phyloP scores from a whole-genome alignment of 2,113 vertebrate species.

The Rhegmatorhina hoffmannsi region DNA sequence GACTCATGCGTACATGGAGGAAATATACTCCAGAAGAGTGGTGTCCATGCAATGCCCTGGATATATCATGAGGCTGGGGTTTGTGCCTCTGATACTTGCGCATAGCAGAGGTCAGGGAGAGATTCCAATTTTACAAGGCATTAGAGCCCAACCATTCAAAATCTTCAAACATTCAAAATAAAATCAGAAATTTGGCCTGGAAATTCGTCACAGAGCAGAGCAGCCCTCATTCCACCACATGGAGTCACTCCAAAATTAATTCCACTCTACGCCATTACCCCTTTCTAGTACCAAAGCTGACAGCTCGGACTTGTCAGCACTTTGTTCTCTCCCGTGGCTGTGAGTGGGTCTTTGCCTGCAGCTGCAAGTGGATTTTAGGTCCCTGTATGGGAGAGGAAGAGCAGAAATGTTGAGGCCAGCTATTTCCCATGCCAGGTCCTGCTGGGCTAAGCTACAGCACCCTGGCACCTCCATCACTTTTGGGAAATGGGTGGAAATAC shows the following conservation, averaged over 20 bases:
- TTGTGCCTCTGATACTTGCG: background rate
- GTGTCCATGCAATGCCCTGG: background rate
- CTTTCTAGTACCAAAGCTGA: background rate
- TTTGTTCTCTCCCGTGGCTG: background rate
- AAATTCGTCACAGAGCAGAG: background rate
- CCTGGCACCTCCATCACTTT: background rate
- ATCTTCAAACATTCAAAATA: background rate
- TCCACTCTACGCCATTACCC: rapidly evolving
- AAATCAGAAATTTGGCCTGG: background rate
- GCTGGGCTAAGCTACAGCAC: background rate
- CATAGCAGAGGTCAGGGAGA: background rate
- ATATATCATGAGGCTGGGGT: background rate
- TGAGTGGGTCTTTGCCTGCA: background rate
- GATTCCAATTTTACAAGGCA: background rate
- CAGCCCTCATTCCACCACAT: background rate
- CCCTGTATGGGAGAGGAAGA: background rate
- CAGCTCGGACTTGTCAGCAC: background rate
- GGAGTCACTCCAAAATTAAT: slow-evolving; percentile 6
- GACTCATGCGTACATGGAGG: background rate
- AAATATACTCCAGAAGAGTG: background rate
- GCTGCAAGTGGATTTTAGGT: background rate
- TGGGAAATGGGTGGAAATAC: background rate
- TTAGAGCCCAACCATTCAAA: background rate
- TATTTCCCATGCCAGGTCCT: background rate
- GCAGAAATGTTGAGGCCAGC: background rate